Percentiles rank a stretch among this genome's conserved stretches.
These are phyloP conservation scores for Melinaea menophilus DNA, from an alignment of 2,888 invertebrate genomes.

Conservation along the genomic window DNA sequence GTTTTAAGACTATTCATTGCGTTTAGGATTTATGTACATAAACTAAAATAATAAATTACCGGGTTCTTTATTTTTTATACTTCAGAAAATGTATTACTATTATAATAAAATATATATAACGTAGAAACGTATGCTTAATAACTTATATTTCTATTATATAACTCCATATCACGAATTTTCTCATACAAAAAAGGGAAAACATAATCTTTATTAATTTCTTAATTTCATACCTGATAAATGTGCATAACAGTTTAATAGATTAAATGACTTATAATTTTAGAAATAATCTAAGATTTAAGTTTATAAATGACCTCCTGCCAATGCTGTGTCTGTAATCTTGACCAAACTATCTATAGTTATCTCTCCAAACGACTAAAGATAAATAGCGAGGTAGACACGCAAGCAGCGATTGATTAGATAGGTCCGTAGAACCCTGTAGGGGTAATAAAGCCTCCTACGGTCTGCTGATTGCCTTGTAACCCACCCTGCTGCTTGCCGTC, in stretches of 20 bases:
- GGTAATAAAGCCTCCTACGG: conserved; percentile 71
- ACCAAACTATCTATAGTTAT: conserved; percentile 57
- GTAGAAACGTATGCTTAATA: too few species aligned
- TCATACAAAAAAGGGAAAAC: too few species aligned
- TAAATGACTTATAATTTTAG: too few species aligned
- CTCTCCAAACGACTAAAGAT: conserved; percentile 72
- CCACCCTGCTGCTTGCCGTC: conserved; percentile 41
- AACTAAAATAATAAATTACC: background rate
- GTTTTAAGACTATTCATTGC: conserved; percentile 10
- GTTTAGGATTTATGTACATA: background rate
- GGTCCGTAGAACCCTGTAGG: conserved; percentile 70
- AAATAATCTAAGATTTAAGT: conserved; percentile 70
- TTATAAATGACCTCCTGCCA: conserved; percentile 73
- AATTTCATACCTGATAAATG: conserved; percentile 1
- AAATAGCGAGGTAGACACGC: conserved; percentile 76
- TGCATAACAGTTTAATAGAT: conserved; percentile 32
- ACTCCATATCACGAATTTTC: too few species aligned
- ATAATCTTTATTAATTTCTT: too few species aligned
- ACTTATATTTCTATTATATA: too few species aligned
- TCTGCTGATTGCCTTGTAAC: conserved; percentile 70
- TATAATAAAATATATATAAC: too few species aligned
- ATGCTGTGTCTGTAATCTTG: conserved; percentile 72
- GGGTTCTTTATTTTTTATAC: background rate
- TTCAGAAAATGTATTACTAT: too few species aligned
- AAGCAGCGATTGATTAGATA: conserved; percentile 74